A percentile compares a stretch with the other conserved stretches of the same genome.
Conservation (phyloP, 2,888 invertebrate genomes). For the Gandaritis pyraliata region DNA sequence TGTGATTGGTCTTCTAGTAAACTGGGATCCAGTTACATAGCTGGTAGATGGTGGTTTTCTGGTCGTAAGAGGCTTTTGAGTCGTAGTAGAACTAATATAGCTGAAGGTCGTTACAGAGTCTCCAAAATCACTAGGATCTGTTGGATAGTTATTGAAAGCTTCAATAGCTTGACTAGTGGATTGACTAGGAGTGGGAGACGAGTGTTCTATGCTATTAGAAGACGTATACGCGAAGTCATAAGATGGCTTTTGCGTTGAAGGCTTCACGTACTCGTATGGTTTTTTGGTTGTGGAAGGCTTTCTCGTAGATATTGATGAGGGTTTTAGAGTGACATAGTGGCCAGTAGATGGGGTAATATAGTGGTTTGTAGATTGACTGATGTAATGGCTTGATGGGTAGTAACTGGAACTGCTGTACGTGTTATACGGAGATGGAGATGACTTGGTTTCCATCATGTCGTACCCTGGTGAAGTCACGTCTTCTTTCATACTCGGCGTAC, state of each 20-base stretch:
- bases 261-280: conserved; percentile 40
- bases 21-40: conserved; percentile 76
- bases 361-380: conserved; percentile 55
- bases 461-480: conserved; percentile 64
- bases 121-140: conserved; percentile 71
- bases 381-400: conserved; percentile 66
- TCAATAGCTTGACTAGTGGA: conserved; percentile 78
- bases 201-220: conserved; percentile 63
- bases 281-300: conserved; percentile 53
- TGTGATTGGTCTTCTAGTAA: conserved; percentile 78
- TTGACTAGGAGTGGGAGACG: conserved; percentile 71
- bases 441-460: conserved; percentile 69
- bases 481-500: conserved; percentile 71
- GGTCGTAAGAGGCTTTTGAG: conserved; percentile 62
- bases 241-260: conserved; percentile 54
- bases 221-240: conserved; percentile 62
- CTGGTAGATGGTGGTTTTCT: conserved; percentile 76
- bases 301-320: conserved; percentile 56
- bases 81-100: conserved; percentile 69
- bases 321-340: conserved; percentile 75
- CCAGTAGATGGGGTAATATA: conserved; percentile 65
- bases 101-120: conserved; percentile 72
- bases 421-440: conserved; percentile 66
- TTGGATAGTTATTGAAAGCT: conserved; percentile 75
- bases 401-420: conserved; percentile 42